Evolutionary conservation across 2,113 vertebrate genomes (phyloP).

Genomic region (Terrapene triunguis): DNA sequence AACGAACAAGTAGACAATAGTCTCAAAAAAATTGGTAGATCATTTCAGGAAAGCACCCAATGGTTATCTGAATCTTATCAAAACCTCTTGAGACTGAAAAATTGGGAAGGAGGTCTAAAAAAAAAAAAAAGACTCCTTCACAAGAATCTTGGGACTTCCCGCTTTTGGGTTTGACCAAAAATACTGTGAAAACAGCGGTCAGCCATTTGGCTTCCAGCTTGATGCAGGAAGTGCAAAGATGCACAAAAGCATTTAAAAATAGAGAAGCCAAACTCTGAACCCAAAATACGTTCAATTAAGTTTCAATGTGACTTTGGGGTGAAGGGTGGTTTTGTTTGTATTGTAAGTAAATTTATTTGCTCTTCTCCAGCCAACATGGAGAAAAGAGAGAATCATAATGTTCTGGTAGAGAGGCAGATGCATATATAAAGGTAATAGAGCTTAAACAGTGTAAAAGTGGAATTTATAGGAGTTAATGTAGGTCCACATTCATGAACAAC

Average conservation of each 20-base stretch:
- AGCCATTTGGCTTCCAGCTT: background rate
- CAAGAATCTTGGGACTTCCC: background rate
- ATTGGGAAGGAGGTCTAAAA: background rate
- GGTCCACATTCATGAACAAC: background rate
- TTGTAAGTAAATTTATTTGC: background rate
- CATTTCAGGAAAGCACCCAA: background rate
- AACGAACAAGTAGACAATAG: background rate
- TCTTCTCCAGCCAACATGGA: background rate
- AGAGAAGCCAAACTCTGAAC: background rate
- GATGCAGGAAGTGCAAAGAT: background rate
- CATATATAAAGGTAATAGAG: background rate
- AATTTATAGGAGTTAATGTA: background rate
- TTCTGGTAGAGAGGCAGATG: background rate
- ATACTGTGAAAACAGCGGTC: background rate
- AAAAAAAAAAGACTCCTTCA: background rate
- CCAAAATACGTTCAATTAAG: background rate
- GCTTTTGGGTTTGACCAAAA: background rate
- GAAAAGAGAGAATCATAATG: background rate
- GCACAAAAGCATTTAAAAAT: background rate
- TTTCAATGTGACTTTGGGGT: background rate
- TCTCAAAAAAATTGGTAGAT: background rate
- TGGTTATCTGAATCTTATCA: background rate
- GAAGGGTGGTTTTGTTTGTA: background rate
- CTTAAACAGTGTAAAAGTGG: background rate
- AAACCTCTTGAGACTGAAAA: background rate